Conservation (phyloP, 2,888 invertebrate genomes). For the Caenorhabditis sp. region DNA sequence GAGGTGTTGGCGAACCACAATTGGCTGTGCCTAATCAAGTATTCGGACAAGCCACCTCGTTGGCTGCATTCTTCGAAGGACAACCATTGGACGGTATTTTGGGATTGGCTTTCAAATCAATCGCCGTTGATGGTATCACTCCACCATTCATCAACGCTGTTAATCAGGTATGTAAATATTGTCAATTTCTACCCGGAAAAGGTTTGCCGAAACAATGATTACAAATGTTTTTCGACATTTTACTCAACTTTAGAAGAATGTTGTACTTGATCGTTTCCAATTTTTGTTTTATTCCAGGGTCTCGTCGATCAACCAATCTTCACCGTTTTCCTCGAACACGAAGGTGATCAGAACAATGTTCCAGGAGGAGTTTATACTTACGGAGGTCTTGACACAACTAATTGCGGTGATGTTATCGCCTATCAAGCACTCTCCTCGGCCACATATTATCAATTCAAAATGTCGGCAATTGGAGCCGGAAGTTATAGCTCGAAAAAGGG, state of each 20-base stretch:
- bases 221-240: too few relatives aligned
- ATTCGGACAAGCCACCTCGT: constrained; percentile 73
- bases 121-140: constrained; percentile 55
- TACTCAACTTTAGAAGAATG: too few relatives aligned
- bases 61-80: constrained; percentile 74
- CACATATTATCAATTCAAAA: constrained; percentile 61
- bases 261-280: background rate
- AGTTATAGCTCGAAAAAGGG: constrained; percentile 42
- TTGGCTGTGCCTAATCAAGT: constrained; percentile 72
- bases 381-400: constrained; percentile 52
- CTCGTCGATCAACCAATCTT: constrained; percentile 58
- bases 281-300: constrained; percentile 4
- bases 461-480: constrained; percentile 43
- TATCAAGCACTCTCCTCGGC: constrained; percentile 55
- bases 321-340: constrained; percentile 59
- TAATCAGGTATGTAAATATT: constrained; percentile 27
- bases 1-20: constrained; percentile 45
- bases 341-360: constrained; percentile 48
- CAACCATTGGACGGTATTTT: constrained; percentile 55
- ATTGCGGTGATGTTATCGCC: constrained; percentile 55
- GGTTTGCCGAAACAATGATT: too few relatives aligned
- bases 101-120: constrained; percentile 53
- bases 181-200: too few relatives aligned
- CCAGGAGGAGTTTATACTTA: constrained; percentile 56
- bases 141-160: constrained; percentile 56